Evolutionary conservation across 2,113 vertebrate genomes (phyloP).

Genomic region (Oceanites oceanicus): DNA sequence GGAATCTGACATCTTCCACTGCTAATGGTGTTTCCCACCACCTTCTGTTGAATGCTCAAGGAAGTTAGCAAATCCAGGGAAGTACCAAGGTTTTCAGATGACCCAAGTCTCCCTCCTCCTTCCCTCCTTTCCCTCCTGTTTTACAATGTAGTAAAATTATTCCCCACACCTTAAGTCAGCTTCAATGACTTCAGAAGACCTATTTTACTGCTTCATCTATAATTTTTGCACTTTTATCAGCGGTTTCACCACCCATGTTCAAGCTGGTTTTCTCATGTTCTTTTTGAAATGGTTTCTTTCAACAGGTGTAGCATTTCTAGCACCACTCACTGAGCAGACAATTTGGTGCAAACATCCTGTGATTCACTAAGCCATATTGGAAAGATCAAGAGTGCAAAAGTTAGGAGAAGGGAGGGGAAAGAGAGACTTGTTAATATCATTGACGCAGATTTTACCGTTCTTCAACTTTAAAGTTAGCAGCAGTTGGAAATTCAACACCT

Average conservation of each 20-base stretch:
- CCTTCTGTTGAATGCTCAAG: not conserved
- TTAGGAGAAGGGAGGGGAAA: no score
- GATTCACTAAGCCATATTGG: not conserved
- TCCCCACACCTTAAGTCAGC: not conserved
- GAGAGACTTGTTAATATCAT: no score
- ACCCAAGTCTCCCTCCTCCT: not conserved
- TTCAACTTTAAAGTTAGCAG: not conserved
- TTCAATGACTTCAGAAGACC: not conserved
- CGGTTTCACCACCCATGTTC: not conserved
- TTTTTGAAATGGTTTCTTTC: not conserved
- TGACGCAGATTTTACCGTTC: not conserved
- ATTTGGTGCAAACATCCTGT: not conserved
- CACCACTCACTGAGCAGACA: not conserved
- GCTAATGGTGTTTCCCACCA: not conserved
- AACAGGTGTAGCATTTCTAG: not conserved
- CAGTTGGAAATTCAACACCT: not conserved
- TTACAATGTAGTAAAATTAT: not conserved
- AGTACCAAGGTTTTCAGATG: not conserved
- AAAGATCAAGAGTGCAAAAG: not conserved
- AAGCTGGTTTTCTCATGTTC: not conserved
- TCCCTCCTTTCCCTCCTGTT: not conserved
- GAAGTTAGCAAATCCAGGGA: not conserved
- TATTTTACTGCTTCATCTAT: not conserved
- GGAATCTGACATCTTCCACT: not conserved
- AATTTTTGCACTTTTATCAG: not conserved